Evolutionary conservation across 2,888 invertebrate genomes (phyloP).

Genomic region (Mongoloraphidia duomilia): DNA sequence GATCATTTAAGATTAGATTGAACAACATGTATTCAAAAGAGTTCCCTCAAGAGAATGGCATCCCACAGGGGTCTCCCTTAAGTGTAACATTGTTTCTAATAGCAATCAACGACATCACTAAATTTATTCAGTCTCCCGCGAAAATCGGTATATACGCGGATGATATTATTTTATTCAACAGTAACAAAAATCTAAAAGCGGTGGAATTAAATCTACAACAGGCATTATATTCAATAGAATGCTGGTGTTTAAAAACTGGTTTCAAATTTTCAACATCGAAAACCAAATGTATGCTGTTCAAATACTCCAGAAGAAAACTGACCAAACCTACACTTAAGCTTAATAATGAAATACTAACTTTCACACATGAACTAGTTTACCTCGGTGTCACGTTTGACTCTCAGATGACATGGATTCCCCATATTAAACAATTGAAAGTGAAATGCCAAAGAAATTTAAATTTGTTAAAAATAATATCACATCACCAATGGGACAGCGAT

Average conservation of each 20-base stretch:
- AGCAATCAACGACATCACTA: constrained; percentile 10
- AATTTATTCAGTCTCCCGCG: constrained; percentile 2
- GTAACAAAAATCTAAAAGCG: constrained; percentile 7
- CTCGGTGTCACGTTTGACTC: too few species aligned
- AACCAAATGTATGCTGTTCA: neutral
- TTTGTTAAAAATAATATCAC: too few species aligned
- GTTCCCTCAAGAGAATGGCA: constrained; percentile 7
- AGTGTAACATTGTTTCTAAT: constrained; percentile 13
- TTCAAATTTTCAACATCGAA: constrained; percentile 11
- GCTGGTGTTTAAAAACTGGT: constrained; percentile 5
- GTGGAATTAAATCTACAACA: constrained; percentile 6
- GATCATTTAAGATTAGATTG: constrained; percentile 4
- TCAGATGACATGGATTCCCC: too few species aligned
- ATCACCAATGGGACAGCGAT: too few species aligned
- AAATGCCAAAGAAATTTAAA: too few species aligned
- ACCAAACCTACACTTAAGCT: too few species aligned
- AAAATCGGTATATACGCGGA: constrained; percentile 10
- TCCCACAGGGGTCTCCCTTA: constrained; percentile 13
- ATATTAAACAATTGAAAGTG: too few species aligned
- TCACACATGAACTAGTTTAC: too few species aligned
- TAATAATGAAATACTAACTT: too few species aligned
- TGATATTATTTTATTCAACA: constrained; percentile 9
- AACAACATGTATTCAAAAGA: neutral
- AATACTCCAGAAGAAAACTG: too few species aligned
- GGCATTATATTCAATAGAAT: constrained; percentile 7